Evolutionary conservation across 2,797 vertebrate species (phyloP), one percentile per base, ranked within the genome.

Genomic region (Poeciliopsis presidionis): DNA sequence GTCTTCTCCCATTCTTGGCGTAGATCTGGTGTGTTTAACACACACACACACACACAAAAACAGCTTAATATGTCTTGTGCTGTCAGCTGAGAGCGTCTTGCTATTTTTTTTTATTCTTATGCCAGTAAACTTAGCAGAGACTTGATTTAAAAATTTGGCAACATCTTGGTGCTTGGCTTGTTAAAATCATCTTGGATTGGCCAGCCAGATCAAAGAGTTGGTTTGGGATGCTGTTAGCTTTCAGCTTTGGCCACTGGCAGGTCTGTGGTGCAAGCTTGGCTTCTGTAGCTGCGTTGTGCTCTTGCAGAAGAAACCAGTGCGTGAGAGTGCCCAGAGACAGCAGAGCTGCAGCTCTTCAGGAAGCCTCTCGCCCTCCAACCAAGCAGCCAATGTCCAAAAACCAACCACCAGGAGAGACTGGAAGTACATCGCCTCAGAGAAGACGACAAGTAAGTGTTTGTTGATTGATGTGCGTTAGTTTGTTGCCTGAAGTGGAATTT

Each of bases 401-500:
- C 96, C 94, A 90, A 95, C 94, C 39, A 94, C 95, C 96, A 97
- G 97, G 93, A 97, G 97, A 81, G 98, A 99, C 88, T 99, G 98
- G 98, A 99, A 99, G 96, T 99, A 98, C 94, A 96, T 99, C 89
- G 98, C 98, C 90, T 99, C 98, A 7, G 98, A 99, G 95, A 99
- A 98, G 95, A 99, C 97, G 65, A 96, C 96, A 90, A 97, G 98
- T 99, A 96, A 97, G 98, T 94, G 41, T 73, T 1, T 36, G 28
- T 33, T 30, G 36, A 41, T n/a, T 30, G 36, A 41, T 12, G 8
- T 16, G 13, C 1, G 1, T 22, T 20, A 36, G 2, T 63, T 72
- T 73, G 13, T 20, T 16, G 16, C 53, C 18, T 57, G 2, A 33
- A 1, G 67, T 25, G 25, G 22, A 9, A 9, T 16, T n/a, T 18